Base-by-base conservation (phyloP, 2,888 invertebrate species). In the Girardia tigrina region DNA sequence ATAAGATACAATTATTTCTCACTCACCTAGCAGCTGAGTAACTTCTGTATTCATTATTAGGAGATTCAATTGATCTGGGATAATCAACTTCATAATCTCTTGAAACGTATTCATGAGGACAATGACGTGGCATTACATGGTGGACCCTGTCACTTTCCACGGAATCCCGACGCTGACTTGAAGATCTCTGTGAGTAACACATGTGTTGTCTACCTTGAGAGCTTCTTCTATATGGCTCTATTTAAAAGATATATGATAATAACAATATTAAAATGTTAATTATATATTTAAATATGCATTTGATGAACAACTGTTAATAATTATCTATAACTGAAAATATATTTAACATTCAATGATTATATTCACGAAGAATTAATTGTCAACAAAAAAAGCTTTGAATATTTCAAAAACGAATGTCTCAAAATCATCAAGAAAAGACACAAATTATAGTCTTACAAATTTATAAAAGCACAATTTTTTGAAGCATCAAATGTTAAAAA, bases 101-200 rank as follows among this genome's bases (percentile, higher is more conserved):
- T 6, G 4, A 23, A 6, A 23, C n/a, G n/a, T 20, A 56, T 56
- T 56, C 56, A 56, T 56, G n/a, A 6, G 56, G 56, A 56, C 56
- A 56, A 56, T 23, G 23, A 20, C 56, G 4, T 12, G 56, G 56
- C 56, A 56, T 56, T n/a, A 56, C 56, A n/a, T n/a, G 56, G 23
- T 56, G 56, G 23, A 56, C 56, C n/a, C 56, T n/a, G 23, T 56
- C 56, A 56, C 56, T 56, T 56, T 56, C 56, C 4, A 56, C 56
- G 4, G 56, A 56, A n/a, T 56, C 56, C 4, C 56, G 56, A 56
- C 56, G 56, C 23, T 56, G 56, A 23, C 56, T 56, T 8, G 56
- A 56, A 20, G 56, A 56, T 56, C 56, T 4, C n/a, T 56, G 56
- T 12, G 56, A 56, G n/a, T 56, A 56, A 16, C 56, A 56, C 2